phyloP scores from a whole-genome alignment of 1,140 invertebrate genomes.

The Samia ricini region DNA sequence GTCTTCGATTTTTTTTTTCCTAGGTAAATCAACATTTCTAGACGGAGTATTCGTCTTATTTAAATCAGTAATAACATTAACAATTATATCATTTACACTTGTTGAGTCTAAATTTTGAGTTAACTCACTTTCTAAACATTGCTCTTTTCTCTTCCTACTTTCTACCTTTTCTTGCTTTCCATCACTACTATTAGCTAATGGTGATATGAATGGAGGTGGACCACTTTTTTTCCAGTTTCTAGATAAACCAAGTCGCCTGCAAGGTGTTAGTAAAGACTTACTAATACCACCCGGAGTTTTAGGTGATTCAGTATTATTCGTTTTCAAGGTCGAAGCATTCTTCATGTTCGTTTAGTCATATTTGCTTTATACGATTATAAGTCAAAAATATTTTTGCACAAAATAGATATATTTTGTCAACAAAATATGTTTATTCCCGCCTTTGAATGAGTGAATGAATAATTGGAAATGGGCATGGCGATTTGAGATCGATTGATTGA shows the following conservation, averaged over 20 bases:
- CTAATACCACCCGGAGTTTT: conserved; percentile 69
- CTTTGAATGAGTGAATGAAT: conserved; percentile 12
- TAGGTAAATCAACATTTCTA: conserved; percentile 29
- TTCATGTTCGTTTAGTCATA: conserved; percentile 30
- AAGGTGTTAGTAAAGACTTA: conserved; percentile 61
- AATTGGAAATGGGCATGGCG: too few relatives aligned
- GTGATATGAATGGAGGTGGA: conserved; percentile 60
- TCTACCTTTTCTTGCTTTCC: conserved; percentile 20
- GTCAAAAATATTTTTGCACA: too few relatives aligned
- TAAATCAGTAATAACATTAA: background rate
- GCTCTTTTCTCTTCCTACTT: conserved; percentile 35
- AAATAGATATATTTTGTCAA: background rate
- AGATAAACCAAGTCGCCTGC: conserved; percentile 59
- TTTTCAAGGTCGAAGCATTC: conserved; percentile 31
- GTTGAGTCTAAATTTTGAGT: conserved; percentile 1
- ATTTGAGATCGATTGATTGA: too few relatives aligned
- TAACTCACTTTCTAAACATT: conserved; percentile 2
- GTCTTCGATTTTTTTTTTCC: conserved; percentile 51
- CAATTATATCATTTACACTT: background rate
- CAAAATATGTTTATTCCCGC: conserved; percentile 22
- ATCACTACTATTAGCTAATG: conserved; percentile 30
- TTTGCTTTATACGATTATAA: too few relatives aligned
- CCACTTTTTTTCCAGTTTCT: conserved; percentile 59
- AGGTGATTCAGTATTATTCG: conserved; percentile 42
- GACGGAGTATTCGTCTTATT: conserved; percentile 29